Percentiles rank a stretch among this genome's conserved stretches.
Conservation (phyloP, 1,140 invertebrate genomes). For the Nymphalis io region DNA sequence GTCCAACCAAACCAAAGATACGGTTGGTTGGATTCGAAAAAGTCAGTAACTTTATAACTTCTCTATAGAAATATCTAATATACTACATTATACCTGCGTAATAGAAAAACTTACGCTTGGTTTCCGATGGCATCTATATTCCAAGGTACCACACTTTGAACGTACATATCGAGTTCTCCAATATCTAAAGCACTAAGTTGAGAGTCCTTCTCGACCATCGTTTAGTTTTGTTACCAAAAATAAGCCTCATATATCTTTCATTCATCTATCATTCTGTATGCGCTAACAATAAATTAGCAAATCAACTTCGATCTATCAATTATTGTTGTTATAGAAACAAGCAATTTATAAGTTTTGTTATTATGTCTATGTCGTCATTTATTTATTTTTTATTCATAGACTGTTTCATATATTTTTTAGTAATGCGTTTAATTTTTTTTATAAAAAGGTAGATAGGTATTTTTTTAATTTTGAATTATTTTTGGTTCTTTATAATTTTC, state of each 20-base stretch:
- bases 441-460: neutral
- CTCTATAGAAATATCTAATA: no score
- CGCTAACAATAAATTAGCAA: no score
- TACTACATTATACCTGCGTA: no score
- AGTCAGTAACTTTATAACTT: no score
- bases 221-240: neutral
- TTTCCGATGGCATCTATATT: conserved; percentile 69
- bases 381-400: no score
- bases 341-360: conserved; percentile 6
- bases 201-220: conserved; percentile 67
- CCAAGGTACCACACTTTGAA: conserved; percentile 69
- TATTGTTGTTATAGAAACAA: conserved; percentile 49
- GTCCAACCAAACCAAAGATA: no score
- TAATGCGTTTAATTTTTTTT: neutral
- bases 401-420: no score
- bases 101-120: conserved; percentile 57
- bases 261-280: no score
- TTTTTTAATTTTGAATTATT: neutral
- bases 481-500: neutral
- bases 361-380: neutral
- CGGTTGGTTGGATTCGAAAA: no score
- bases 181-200: conserved; percentile 65
- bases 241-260: no score
- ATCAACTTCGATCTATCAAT: neutral
- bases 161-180: conserved; percentile 74